Percentiles rank a stretch among this genome's conserved stretches.
These are phyloP conservation scores for Rhamnusium bicolor DNA, from an alignment of 2,888 invertebrate species.

Conservation along the genomic window DNA sequence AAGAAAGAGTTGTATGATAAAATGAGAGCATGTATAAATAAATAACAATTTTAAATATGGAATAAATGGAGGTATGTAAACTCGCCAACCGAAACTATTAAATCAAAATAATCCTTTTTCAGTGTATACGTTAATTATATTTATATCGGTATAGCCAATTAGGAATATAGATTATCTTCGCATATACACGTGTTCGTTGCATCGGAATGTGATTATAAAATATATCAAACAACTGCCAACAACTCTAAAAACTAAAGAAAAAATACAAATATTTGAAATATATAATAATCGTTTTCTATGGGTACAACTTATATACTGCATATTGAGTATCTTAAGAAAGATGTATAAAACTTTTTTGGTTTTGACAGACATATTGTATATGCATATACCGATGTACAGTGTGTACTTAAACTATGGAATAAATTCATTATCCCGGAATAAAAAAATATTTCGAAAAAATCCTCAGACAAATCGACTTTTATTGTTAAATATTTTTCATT, in stretches of 20 bases:
- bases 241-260: background rate
- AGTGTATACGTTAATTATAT: slow-evolving; percentile 45
- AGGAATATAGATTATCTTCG: slow-evolving; percentile 47
- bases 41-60: slow-evolving; percentile 37
- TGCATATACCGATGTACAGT: too few relatives aligned
- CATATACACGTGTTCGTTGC: slow-evolving; percentile 44
- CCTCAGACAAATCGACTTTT: too few relatives aligned
- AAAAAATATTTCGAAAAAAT: too few relatives aligned
- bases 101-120: slow-evolving; percentile 51
- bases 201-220: slow-evolving; percentile 26
- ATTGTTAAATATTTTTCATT: too few relatives aligned
- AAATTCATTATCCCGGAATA: too few relatives aligned
- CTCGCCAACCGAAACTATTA: slow-evolving; percentile 45
- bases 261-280: background rate
- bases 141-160: slow-evolving; percentile 41
- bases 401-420: too few relatives aligned
- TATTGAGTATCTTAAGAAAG: too few relatives aligned
- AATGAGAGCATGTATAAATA: slow-evolving; percentile 12
- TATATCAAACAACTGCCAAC: background rate
- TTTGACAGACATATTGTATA: too few relatives aligned
- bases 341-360: too few relatives aligned
- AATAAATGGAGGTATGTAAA: slow-evolving; percentile 46
- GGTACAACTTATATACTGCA: too few relatives aligned
- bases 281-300: too few relatives aligned
- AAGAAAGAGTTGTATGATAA: slow-evolving; percentile 28